These are phyloP conservation scores for Elanoides forficatus DNA, from an alignment of 2,113 vertebrate species.

Conservation along the genomic window DNA sequence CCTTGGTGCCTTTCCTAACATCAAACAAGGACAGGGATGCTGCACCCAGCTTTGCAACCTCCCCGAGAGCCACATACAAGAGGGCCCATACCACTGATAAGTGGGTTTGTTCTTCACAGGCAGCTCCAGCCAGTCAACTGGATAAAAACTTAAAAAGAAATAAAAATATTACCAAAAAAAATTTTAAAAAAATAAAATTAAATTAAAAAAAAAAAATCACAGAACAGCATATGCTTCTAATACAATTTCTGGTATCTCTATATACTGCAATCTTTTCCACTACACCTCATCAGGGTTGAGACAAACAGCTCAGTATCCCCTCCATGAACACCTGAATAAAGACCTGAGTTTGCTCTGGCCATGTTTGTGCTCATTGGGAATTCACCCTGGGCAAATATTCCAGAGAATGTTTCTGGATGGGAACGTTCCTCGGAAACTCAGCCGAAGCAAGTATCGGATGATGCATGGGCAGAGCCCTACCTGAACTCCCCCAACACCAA, in stretches of 20 bases:
- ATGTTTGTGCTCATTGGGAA: background rate
- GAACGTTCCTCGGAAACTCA: background rate
- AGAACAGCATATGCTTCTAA: background rate
- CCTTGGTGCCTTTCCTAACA: background rate
- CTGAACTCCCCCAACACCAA: background rate
- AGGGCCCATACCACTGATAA: background rate
- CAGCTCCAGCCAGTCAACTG: background rate
- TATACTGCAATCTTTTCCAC: background rate
- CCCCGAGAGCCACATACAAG: background rate
- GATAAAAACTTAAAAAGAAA: background rate
- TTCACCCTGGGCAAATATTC: background rate
- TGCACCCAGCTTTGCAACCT: background rate
- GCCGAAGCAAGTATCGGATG: background rate
- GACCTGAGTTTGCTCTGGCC: background rate
- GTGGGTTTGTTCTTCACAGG: background rate
- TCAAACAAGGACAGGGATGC: background rate
- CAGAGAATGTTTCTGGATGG: background rate
- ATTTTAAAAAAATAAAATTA: too few relatives aligned
- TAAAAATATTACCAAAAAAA: background rate
- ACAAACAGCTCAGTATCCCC: background rate
- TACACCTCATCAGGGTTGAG: background rate
- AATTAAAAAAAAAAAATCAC: background rate
- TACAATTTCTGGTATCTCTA: background rate
- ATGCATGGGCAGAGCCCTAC: background rate
- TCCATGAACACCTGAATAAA: background rate